phyloP scores from a whole-genome alignment of 1,140 invertebrate genomes.

The Micrasema longulum region DNA sequence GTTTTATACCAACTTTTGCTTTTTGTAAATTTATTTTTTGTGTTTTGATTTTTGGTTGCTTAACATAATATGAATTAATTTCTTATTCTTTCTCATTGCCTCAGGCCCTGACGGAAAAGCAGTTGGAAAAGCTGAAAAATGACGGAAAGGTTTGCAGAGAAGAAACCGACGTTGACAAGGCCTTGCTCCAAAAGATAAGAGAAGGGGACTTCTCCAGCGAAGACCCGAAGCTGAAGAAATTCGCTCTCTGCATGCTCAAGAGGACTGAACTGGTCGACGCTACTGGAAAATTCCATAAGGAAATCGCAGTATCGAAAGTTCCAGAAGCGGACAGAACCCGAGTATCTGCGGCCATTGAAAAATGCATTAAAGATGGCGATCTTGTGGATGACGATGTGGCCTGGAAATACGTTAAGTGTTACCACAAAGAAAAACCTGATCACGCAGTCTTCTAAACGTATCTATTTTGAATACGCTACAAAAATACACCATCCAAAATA shows the following conservation, averaged over 20 bases:
- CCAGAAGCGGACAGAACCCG: constrained; percentile 2
- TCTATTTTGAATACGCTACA: too few species aligned
- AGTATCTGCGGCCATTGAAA: constrained; percentile 38
- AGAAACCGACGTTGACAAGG: constrained; percentile 43
- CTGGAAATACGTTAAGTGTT: constrained; percentile 43
- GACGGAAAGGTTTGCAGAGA: constrained; percentile 39
- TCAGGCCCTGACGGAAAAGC: constrained; percentile 47
- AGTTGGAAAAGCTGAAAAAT: constrained; percentile 43
- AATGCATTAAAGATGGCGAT: constrained; percentile 8
- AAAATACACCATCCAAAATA: too few species aligned
- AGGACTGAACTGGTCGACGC: constrained; percentile 41
- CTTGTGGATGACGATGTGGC: constrained; percentile 3
- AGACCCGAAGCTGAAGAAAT: constrained; percentile 40
- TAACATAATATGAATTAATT: too few species aligned
- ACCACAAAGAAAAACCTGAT: constrained; percentile 39
- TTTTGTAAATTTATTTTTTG: too few species aligned
- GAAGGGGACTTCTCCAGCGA: constrained; percentile 39
- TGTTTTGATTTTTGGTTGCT: too few species aligned
- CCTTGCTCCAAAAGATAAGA: constrained; percentile 39
- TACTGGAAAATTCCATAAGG: constrained; percentile 45
- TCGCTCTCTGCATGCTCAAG: constrained; percentile 48
- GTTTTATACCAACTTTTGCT: too few species aligned
- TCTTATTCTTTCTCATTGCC: background rate
- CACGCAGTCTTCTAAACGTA: constrained; percentile 34
- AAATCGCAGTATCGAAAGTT: constrained; percentile 36